Percentiles rank a stretch among this genome's conserved stretches.
Evolutionary conservation across 2,113 vertebrate species (phyloP).

Genomic region (Mionectes macconnelli): DNA sequence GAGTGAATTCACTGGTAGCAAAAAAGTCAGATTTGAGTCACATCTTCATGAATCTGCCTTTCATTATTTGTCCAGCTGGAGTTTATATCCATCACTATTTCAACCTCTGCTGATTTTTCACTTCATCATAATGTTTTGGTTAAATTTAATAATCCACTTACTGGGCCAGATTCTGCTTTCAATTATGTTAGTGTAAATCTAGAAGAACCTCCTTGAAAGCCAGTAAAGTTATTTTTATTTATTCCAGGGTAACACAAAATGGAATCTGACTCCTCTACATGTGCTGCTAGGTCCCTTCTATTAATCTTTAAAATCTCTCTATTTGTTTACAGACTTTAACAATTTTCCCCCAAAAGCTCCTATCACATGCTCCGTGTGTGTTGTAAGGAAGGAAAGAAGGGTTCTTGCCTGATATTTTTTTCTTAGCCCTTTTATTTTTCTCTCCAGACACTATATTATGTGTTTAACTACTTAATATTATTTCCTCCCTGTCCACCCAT

Average conservation of each 20-base stretch:
- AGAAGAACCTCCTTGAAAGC: constrained; percentile 43
- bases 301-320: constrained; percentile 21
- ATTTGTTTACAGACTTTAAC: constrained; percentile 45
- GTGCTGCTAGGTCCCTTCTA: neutral
- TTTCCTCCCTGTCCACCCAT: constrained; percentile 65
- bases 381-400: constrained; percentile 19
- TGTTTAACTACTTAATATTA: constrained; percentile 68
- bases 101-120: constrained; percentile 63
- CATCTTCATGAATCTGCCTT: constrained; percentile 56
- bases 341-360: neutral
- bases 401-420: constrained; percentile 27
- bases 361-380: neutral
- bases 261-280: neutral
- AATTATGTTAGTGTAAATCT: constrained; percentile 56
- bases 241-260: constrained; percentile 36
- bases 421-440: constrained; percentile 53
- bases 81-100: constrained; percentile 64
- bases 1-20: constrained; percentile 12
- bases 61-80: constrained; percentile 68
- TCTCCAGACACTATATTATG: constrained; percentile 60
- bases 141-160: constrained; percentile 63
- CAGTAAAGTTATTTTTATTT: constrained; percentile 51
- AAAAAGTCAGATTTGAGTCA: constrained; percentile 40
- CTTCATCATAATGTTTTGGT: constrained; percentile 67
- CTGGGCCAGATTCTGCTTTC: constrained; percentile 63